Evolutionary conservation across 2,888 invertebrate species (phyloP), one percentile per base, ranked within the genome.

Genomic region (Drosophila pseudotalamancana): DNA sequence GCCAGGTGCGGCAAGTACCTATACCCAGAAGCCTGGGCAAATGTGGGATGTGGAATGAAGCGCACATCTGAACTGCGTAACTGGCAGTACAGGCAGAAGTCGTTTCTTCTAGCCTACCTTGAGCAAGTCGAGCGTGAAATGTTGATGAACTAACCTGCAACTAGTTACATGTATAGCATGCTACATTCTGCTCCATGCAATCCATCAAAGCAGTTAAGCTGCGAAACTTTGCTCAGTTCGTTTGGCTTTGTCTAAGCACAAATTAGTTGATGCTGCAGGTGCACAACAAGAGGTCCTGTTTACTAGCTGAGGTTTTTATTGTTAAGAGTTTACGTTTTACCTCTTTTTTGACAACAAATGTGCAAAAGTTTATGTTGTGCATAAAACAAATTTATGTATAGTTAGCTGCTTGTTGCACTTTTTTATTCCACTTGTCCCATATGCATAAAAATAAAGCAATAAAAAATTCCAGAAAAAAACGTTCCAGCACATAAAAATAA

Each of bases 71-170:
- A 68, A 64, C 82, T 82, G 82, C 82, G 79, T 78, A 68, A 73
- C 21, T 49, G 60, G 60, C 60, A 60, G 29, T 23, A 49, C 46
- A 45, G 32, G 14, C 34, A 29, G 51, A 56, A 63, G 61, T 64
- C 37, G 54, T 71, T 78, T 61, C 75, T 65, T 61, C 53, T 48
- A 49, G 55, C 62, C 64, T 23, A 48, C 53, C 32, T 50, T 77
- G 74, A 64, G 55, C 82, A 84, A 87, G 72, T 84, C 76, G 70
- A 82, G 75, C 69, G 82, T 80, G 71, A 85, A 87, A 82, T 85
- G 84, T 85, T 82, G 84, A 85, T 87, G 84, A 85, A 85, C 80
- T 84, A 81, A 65, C 77, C 77, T 54, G 65, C 53, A 72, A 56
- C 72, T 65, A 57, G 72, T 63, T 67, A 67, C 72, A 76, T 81